phyloP scores from a whole-genome alignment of 2,888 invertebrate genomes.

The Eulithis testata region DNA sequence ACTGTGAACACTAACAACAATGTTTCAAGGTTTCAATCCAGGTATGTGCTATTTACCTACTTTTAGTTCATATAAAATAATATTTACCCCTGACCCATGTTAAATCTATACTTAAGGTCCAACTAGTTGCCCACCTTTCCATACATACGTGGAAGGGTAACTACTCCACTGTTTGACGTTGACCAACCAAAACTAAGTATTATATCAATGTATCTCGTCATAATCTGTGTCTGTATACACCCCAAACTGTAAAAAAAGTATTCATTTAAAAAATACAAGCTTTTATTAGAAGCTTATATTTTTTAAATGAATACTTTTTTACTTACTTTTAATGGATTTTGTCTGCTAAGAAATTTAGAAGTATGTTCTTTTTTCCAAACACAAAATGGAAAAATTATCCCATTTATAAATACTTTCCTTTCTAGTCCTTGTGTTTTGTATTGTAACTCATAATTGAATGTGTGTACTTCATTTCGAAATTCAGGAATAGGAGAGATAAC shows the following conservation, averaged over 20 bases:
- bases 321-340: neutral
- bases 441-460: conserved; percentile 35
- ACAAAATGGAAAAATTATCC: neutral
- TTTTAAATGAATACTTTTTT: too few species aligned
- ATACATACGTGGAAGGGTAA: too few species aligned
- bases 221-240: too few species aligned
- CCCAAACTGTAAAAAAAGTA: too few species aligned
- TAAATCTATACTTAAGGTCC: neutral
- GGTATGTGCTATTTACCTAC: conserved; percentile 58
- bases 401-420: neutral
- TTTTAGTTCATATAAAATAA: neutral
- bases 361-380: neutral
- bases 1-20: conserved; percentile 74
- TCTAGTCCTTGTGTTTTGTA: neutral
- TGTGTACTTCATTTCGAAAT: conserved; percentile 57
- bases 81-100: neutral
- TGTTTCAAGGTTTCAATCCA: conserved; percentile 69
- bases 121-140: too few species aligned
- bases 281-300: too few species aligned
- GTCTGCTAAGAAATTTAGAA: neutral
- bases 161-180: too few species aligned
- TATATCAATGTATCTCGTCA: too few species aligned
- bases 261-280: too few species aligned
- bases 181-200: too few species aligned
- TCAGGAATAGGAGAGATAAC: conserved; percentile 78